These are phyloP conservation scores for Sebastes oblongus DNA, from an alignment of 2,797 vertebrate genomes.

Conservation along the genomic window DNA sequence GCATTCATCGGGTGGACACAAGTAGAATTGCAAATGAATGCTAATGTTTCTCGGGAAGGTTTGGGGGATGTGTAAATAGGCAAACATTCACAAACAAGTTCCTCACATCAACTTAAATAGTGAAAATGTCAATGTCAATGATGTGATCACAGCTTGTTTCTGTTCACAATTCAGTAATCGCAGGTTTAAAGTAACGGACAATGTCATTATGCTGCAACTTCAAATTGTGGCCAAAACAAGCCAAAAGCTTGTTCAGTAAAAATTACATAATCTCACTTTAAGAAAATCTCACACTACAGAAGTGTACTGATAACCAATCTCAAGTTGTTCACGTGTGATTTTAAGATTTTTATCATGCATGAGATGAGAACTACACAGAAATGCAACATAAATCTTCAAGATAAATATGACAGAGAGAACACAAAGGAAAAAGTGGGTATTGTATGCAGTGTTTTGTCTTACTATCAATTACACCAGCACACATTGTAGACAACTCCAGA, in stretches of 20 bases:
- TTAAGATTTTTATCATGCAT: background rate
- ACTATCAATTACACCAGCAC: constrained; percentile 48
- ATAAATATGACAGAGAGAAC: background rate
- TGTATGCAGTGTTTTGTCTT: constrained; percentile 36
- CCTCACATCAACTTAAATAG: background rate
- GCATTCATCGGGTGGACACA: background rate
- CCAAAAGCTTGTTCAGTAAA: background rate
- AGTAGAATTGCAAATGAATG: background rate
- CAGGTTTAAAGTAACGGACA: background rate
- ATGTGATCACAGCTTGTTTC: background rate
- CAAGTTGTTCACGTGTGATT: background rate
- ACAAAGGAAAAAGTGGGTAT: constrained; percentile 8
- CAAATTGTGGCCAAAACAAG: background rate
- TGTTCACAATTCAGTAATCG: background rate
- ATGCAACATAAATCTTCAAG: background rate
- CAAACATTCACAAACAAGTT: fast-evolving
- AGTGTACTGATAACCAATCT: background rate
- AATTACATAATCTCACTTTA: background rate
- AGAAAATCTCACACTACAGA: background rate
- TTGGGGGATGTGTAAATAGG: background rate
- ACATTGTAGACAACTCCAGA: constrained; percentile 47
- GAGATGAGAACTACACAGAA: background rate
- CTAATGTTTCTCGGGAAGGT: background rate
- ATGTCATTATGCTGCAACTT: background rate
- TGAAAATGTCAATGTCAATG: background rate